phyloP scores from a whole-genome alignment of 2,888 invertebrate species.

The Sesamia inferens region DNA sequence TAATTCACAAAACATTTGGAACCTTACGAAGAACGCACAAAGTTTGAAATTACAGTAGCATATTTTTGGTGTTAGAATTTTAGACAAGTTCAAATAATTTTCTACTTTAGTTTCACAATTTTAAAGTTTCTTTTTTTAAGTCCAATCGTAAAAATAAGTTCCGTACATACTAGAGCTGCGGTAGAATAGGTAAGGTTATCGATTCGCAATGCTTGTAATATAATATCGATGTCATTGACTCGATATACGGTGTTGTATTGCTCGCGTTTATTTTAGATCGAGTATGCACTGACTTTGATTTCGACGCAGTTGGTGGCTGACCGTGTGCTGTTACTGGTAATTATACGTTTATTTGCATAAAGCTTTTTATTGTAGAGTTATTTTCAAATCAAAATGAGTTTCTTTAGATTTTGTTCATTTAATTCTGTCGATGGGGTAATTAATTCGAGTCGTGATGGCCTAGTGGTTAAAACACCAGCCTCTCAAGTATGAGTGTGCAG shows the following conservation, averaged over 20 bases:
- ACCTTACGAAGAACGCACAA: not conserved
- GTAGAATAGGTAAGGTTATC: slow-evolving; percentile 64
- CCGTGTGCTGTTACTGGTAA: not conserved
- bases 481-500: too few relatives aligned
- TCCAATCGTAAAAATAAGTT: not conserved
- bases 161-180: slow-evolving; percentile 47
- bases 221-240: slow-evolving; percentile 80
- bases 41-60: slow-evolving; percentile 19
- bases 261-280: slow-evolving; percentile 54
- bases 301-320: slow-evolving; percentile 19
- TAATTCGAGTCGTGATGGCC: too few relatives aligned
- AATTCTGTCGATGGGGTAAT: not conserved
- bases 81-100: slow-evolving; percentile 19
- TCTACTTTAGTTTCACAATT: not conserved
- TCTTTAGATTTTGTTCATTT: not conserved
- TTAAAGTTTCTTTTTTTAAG: slow-evolving; percentile 42
- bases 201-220: slow-evolving; percentile 73
- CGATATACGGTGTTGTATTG: slow-evolving; percentile 66
- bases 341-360: not conserved
- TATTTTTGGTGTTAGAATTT: slow-evolving; percentile 17
- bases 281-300: slow-evolving; percentile 40
- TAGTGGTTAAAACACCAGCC: too few relatives aligned
- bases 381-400: not conserved
- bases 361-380: not conserved
- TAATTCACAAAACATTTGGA: slow-evolving; percentile 14